Conservation (phyloP, 23 tunicate genomes). For the Trididemnum clinides region DNA sequence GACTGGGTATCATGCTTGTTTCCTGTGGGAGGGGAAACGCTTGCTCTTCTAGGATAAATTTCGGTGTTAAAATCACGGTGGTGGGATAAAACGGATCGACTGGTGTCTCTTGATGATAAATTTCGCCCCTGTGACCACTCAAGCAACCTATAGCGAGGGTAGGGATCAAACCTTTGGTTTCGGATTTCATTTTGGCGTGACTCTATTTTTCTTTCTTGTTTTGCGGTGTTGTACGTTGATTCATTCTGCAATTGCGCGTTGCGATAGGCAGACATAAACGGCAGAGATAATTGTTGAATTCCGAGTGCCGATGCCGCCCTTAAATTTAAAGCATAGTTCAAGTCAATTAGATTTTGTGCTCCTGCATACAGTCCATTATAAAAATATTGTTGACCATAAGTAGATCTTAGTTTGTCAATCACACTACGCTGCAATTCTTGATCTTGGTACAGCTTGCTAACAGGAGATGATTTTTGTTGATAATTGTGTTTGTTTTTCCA, state of each 20-base stretch:
- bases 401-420: background rate
- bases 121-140: background rate
- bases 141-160: background rate
- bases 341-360: conserved; percentile 29
- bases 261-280: background rate
- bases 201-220: background rate
- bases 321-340: conserved; percentile 40
- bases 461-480: background rate
- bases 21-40: background rate
- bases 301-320: conserved; percentile 20
- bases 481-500: background rate
- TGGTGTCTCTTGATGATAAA: background rate
- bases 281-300: conserved; percentile 9
- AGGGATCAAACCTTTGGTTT: background rate
- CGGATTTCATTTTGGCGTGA: background rate
- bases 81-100: background rate
- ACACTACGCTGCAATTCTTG: background rate
- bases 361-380: background rate
- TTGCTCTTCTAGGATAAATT: background rate
- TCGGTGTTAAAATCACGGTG: background rate
- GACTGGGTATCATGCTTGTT: background rate
- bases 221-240: background rate
- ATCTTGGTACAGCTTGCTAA: background rate
- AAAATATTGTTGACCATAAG: background rate
- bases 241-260: background rate